Evolutionary conservation across 2,797 vertebrate species (phyloP).

Genomic region (Astyanax mexicanus): DNA sequence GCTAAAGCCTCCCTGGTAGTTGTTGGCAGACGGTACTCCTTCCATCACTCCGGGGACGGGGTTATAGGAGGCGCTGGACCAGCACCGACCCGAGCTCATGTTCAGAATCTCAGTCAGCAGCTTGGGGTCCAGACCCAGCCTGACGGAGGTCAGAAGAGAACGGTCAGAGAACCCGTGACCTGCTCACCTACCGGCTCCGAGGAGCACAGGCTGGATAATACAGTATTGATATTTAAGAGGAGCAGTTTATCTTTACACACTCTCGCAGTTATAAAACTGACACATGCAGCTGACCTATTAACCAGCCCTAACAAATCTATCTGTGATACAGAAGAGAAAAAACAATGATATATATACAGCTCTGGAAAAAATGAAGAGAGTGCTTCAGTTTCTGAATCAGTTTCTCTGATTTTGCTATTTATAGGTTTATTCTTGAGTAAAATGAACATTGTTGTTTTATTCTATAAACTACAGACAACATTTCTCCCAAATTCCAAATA

Average conservation of each 20-base stretch:
- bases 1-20: slow-evolving; percentile 95
- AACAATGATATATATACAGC: slow-evolving; percentile 60
- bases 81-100: slow-evolving; percentile 98
- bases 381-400: too few relatives aligned
- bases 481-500: too few relatives aligned
- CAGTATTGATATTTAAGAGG: slow-evolving; percentile 85
- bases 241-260: slow-evolving; percentile 85
- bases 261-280: slow-evolving; percentile 44
- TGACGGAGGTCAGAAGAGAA: slow-evolving; percentile 80
- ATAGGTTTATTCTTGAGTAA: too few relatives aligned
- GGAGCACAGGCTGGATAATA: slow-evolving; percentile 81
- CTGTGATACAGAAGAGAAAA: slow-evolving; percentile 56
- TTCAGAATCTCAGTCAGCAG: slow-evolving; percentile 94
- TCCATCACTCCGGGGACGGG: slow-evolving; percentile 97
- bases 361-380: too few relatives aligned
- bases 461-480: too few relatives aligned
- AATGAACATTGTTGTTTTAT: too few relatives aligned
- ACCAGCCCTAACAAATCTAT: slow-evolving; percentile 53
- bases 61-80: slow-evolving; percentile 97
- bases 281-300: slow-evolving; percentile 57
- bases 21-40: slow-evolving; percentile 93
- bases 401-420: too few relatives aligned
- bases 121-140: slow-evolving; percentile 96
- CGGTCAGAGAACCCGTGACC: slow-evolving; percentile 66
- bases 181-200: slow-evolving; percentile 75